A percentile compares a stretch with the other conserved stretches of the same genome.
Conservation (phyloP, 2,113 vertebrate species). For the Ochotona curzoniae region DNA sequence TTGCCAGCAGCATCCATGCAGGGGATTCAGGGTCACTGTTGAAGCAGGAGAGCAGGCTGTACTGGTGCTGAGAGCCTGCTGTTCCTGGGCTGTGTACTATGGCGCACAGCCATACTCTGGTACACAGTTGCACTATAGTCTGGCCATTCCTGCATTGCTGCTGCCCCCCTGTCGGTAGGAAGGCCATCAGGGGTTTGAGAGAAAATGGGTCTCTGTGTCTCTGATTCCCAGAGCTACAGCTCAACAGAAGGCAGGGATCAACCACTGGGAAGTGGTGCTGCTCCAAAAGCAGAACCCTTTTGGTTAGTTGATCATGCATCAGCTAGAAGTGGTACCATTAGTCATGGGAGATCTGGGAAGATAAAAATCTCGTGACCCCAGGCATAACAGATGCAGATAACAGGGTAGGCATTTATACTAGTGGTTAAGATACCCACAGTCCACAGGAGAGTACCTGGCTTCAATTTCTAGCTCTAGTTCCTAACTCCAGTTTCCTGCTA, state of each 20-base stretch:
- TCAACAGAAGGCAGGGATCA: background rate
- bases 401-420: background rate
- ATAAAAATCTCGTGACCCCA: background rate
- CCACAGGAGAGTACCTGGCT: too few species aligned
- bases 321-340: background rate
- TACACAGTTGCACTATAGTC: too few species aligned
- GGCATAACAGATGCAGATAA: background rate
- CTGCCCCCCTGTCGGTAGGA: background rate
- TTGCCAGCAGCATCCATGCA: background rate
- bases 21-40: background rate
- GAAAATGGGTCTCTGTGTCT: background rate
- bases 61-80: background rate
- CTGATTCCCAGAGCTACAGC: background rate
- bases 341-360: background rate
- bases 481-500: too few species aligned
- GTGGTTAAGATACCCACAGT: too few species aligned
- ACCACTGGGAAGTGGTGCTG: background rate
- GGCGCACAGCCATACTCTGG: too few species aligned
- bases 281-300: background rate
- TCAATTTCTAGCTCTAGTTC: too few species aligned
- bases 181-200: background rate
- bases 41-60: background rate
- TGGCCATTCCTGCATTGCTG: too few species aligned
- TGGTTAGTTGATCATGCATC: too few species aligned
- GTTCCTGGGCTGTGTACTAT: rapidly evolving